Percentiles rank a stretch among this genome's conserved stretches.
Conservation (phyloP, 2,888 invertebrate species). For the Polylopha cassiicola region DNA sequence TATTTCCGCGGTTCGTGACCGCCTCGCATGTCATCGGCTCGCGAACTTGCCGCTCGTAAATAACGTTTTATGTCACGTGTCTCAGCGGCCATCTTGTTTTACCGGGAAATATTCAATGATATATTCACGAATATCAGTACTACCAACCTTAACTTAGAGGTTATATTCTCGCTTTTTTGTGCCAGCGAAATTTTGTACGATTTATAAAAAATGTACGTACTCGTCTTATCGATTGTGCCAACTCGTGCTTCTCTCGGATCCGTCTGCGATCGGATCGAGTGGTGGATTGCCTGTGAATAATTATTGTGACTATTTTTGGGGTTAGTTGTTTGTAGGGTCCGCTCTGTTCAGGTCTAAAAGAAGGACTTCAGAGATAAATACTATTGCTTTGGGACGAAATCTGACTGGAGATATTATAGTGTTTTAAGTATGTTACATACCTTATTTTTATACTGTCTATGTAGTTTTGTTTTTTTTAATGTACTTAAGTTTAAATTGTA, state of each 20-base stretch:
- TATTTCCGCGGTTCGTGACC: slow-evolving; percentile 68
- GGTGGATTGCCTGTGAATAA: slow-evolving; percentile 49
- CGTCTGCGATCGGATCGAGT: slow-evolving; percentile 55
- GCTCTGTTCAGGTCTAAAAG: too few species aligned
- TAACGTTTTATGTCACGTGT: slow-evolving; percentile 72
- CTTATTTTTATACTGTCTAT: too few species aligned
- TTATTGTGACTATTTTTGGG: slow-evolving; percentile 24
- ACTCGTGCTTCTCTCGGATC: slow-evolving; percentile 72
- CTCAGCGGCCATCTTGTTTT: slow-evolving; percentile 65
- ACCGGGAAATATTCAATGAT: slow-evolving; percentile 47
- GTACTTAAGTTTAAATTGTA: too few species aligned
- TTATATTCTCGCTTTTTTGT: slow-evolving; percentile 31
- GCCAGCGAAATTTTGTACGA: slow-evolving; percentile 33
- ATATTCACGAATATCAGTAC: too few species aligned
- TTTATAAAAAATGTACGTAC: slow-evolving; percentile 56
- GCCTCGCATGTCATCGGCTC: slow-evolving; percentile 67
- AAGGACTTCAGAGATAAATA: too few species aligned
- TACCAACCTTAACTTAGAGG: slow-evolving; percentile 51
- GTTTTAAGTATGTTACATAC: too few species aligned
- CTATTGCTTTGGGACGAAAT: too few species aligned
- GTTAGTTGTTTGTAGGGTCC: too few species aligned
- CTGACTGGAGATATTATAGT: too few species aligned
- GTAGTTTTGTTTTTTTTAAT: too few species aligned
- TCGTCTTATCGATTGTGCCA: slow-evolving; percentile 74
- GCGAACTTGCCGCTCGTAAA: slow-evolving; percentile 71